Conservation (phyloP, 2,888 invertebrate species). For the Microchrysa polita region DNA sequence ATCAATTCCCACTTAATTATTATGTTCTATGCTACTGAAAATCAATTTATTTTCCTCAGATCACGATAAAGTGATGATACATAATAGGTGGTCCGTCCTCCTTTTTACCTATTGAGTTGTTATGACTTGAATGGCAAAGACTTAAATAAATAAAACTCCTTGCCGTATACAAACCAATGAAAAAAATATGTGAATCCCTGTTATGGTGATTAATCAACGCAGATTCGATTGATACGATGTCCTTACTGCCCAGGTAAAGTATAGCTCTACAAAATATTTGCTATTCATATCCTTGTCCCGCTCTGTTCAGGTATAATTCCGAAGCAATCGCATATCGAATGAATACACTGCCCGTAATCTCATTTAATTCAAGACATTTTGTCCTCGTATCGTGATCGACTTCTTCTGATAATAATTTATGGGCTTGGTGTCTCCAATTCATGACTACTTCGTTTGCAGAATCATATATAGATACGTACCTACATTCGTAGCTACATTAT, state of each 20-base stretch:
- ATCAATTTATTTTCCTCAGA: not conserved
- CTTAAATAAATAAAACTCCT: not conserved
- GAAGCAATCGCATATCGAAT: constrained; percentile 16
- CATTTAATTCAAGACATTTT: constrained; percentile 21
- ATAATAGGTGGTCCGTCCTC: constrained; percentile 27
- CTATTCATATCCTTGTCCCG: constrained; percentile 19
- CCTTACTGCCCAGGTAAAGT: not conserved
- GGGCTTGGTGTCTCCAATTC: constrained; percentile 32
- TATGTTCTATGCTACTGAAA: not conserved
- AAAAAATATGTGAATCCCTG: not conserved
- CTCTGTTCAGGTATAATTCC: constrained; percentile 18
- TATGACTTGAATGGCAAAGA: constrained; percentile 1
- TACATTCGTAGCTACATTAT: no score
- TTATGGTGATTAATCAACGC: constrained; percentile 5
- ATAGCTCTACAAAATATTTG: not conserved
- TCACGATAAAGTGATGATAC: not conserved
- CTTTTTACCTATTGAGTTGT: constrained; percentile 8
- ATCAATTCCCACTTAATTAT: not conserved
- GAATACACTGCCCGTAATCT: not conserved
- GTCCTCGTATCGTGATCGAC: constrained; percentile 30
- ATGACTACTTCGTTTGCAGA: constrained; percentile 4
- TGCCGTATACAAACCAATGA: constrained; percentile 1
- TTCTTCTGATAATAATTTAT: constrained; percentile 40
- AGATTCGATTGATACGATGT: not conserved
- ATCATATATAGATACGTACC: not conserved